phyloP scores from a whole-genome alignment of 1,140 invertebrate species.

The Hylaeus volcanicus region DNA sequence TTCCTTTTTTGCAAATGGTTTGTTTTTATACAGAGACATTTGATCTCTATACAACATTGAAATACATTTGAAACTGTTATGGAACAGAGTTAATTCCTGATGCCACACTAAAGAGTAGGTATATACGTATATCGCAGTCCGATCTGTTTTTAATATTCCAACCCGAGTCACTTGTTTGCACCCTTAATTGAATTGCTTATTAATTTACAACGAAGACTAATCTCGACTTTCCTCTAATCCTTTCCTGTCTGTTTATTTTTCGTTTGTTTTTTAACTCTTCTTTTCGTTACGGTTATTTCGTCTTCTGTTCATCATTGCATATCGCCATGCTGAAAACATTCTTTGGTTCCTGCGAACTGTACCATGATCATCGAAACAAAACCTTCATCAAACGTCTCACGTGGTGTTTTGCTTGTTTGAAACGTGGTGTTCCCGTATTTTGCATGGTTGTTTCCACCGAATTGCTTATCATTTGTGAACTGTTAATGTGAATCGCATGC shows the following conservation, averaged over 20 bases:
- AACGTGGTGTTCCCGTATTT: neutral
- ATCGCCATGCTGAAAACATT: conserved; percentile 23
- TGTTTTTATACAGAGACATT: conserved; percentile 24
- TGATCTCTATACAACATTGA: conserved; percentile 1
- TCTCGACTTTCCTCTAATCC: conserved; percentile 55
- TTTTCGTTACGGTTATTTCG: conserved; percentile 38
- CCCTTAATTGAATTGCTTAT: conserved; percentile 49
- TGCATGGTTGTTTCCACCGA: neutral
- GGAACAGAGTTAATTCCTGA: conserved; percentile 71
- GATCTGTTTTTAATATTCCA: conserved; percentile 28
- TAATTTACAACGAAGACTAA: conserved; percentile 61
- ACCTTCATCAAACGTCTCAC: neutral
- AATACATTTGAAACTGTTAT: conserved; percentile 59
- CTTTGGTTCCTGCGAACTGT: conserved; percentile 23
- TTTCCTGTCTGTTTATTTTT: conserved; percentile 61
- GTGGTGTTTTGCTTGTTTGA: conserved; percentile 17
- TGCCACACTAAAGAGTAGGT: conserved; percentile 60
- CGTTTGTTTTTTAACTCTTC: conserved; percentile 45
- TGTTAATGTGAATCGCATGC: conserved; percentile 15
- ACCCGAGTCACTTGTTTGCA: conserved; percentile 15
- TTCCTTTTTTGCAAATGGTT: neutral
- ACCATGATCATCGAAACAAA: neutral
- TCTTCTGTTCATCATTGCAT: conserved; percentile 21
- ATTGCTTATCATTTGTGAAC: neutral
- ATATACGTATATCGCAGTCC: conserved; percentile 25